A percentile compares a stretch with the other conserved stretches of the same genome.
Evolutionary conservation across 1,140 invertebrate genomes (phyloP).

Genomic region (Caerostris darwini): DNA sequence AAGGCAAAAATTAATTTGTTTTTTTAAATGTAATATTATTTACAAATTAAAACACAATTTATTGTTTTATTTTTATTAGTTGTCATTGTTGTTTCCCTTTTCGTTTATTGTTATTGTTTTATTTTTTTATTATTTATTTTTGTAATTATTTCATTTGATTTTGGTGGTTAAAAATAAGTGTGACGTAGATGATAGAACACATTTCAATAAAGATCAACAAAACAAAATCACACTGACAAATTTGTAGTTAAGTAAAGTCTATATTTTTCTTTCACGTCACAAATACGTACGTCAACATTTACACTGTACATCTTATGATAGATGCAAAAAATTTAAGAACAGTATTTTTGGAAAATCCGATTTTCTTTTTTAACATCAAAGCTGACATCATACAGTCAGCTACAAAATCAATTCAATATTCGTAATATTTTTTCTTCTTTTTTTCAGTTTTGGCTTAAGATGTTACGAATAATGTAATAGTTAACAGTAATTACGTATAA

Average conservation of each 20-base stretch:
- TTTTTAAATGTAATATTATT: too few relatives aligned
- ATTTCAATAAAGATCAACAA: conserved; percentile 23
- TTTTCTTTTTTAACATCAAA: conserved; percentile 72
- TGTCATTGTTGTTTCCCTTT: too few relatives aligned
- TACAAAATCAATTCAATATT: conserved; percentile 48
- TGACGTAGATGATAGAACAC: neutral
- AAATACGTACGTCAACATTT: conserved; percentile 78
- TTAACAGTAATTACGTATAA: conserved; percentile 47
- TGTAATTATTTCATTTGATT: too few relatives aligned
- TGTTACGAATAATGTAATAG: conserved; percentile 44
- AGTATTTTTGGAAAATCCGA: conserved; percentile 49
- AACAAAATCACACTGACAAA: conserved; percentile 73
- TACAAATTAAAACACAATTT: too few relatives aligned
- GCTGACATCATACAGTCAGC: conserved; percentile 47
- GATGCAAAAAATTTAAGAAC: conserved; percentile 77
- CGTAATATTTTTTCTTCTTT: neutral
- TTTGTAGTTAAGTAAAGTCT: conserved; percentile 77
- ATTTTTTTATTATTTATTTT: neutral
- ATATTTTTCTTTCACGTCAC: conserved; percentile 78
- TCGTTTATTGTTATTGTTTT: neutral
- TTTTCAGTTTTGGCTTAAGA: neutral
- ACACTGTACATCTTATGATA: conserved; percentile 77
- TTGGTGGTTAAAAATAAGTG: too few relatives aligned
- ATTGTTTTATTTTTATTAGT: too few relatives aligned
- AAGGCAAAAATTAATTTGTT: too few relatives aligned